Evolutionary conservation across 2,888 invertebrate genomes (phyloP).

Genomic region (Leucoptera coffeella): DNA sequence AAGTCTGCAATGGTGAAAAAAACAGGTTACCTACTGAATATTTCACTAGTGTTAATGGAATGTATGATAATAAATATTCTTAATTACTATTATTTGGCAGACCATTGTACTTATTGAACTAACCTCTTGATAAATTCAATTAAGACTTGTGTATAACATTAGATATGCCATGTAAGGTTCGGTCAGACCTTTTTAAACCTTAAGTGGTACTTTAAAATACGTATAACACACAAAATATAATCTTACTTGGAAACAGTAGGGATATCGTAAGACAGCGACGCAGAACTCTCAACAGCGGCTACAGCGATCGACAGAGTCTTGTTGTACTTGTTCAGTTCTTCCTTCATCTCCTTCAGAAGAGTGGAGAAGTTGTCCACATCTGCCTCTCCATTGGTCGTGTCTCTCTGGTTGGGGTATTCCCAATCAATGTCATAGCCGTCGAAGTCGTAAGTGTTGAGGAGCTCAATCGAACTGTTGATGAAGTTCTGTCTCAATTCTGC

Average conservation of each 20-base stretch:
- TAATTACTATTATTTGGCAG: too few species aligned
- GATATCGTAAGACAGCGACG: slow-evolving; percentile 55
- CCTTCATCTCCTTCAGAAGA: slow-evolving; percentile 49
- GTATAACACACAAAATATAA: too few species aligned
- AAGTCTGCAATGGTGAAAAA: too few species aligned
- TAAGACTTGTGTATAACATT: too few species aligned
- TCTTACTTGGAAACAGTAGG: slow-evolving; percentile 45
- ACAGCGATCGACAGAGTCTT: slow-evolving; percentile 56
- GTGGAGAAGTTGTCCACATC: slow-evolving; percentile 46
- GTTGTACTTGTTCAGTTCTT: slow-evolving; percentile 43
- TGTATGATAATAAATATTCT: too few species aligned
- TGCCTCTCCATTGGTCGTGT: slow-evolving; percentile 23
- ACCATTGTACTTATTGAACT: too few species aligned
- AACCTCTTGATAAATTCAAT: too few species aligned
- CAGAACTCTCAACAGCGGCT: slow-evolving; percentile 35
- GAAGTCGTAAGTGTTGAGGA: slow-evolving; percentile 52
- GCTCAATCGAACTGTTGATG: slow-evolving; percentile 45
- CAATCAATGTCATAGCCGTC: slow-evolving; percentile 71
- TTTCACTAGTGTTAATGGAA: too few species aligned
- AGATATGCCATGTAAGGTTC: too few species aligned
- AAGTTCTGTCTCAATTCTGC: slow-evolving; percentile 40
- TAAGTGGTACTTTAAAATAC: too few species aligned
- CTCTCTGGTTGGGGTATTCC: slow-evolving; percentile 62
- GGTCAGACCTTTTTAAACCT: too few species aligned
- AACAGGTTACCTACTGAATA: too few species aligned